Percentiles rank a stretch among this genome's conserved stretches.
These are phyloP conservation scores for Halcyon smyrnensis DNA, from an alignment of 2,797 vertebrate species.

Conservation along the genomic window DNA sequence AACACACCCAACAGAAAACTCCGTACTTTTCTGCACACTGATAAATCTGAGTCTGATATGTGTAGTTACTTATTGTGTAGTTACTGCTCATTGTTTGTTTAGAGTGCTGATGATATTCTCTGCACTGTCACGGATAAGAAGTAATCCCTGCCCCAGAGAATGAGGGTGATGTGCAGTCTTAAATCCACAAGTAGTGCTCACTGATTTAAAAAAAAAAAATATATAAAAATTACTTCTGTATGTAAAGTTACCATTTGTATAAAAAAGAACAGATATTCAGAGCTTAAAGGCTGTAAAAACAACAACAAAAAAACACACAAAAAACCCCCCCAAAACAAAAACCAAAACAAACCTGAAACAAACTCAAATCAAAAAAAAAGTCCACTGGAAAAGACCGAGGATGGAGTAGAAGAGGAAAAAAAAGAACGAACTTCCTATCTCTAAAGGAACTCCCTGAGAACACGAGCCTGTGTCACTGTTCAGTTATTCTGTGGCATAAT, in stretches of 20 bases:
- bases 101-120: not conserved
- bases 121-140: not conserved
- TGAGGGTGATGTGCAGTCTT: not conserved
- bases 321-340: no score
- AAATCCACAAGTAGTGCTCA: not conserved
- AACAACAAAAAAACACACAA: no score
- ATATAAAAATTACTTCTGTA: not conserved
- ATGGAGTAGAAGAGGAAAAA: not conserved
- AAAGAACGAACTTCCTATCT: not conserved
- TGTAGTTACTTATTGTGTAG: not conserved
- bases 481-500: not conserved
- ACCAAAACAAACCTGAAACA: no score
- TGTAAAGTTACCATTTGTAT: not conserved
- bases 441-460: not conserved
- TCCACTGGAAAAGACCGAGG: not conserved
- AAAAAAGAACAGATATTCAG: not conserved
- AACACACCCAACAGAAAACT: not conserved
- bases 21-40: not conserved
- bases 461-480: accelerated
- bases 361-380: accelerated
- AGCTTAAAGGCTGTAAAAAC: not conserved
- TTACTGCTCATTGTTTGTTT: not conserved
- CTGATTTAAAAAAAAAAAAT: not conserved
- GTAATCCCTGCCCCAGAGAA: not conserved
- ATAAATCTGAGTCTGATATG: not conserved